Percentiles rank a stretch among this genome's conserved stretches.
Evolutionary conservation across 1,140 invertebrate genomes (phyloP).

Genomic region (Pseudomyrmex flavicornis): DNA sequence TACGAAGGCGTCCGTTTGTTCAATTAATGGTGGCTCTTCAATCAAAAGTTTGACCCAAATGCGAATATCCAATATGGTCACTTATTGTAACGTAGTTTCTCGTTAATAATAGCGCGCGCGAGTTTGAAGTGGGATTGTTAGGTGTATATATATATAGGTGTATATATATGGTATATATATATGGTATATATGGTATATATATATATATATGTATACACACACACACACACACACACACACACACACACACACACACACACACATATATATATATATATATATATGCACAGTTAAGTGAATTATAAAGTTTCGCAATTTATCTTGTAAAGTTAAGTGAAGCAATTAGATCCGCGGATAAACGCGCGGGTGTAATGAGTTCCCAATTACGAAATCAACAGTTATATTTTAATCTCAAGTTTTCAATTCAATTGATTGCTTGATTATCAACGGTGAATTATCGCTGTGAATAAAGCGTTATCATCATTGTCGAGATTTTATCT

Average conservation of each 20-base stretch:
- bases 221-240: too few relatives aligned
- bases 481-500: too few relatives aligned
- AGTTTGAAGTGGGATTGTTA: slow-evolving; percentile 4
- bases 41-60: slow-evolving; percentile 54
- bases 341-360: slow-evolving; percentile 26
- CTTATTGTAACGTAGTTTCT: slow-evolving; percentile 17
- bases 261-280: too few relatives aligned
- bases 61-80: slow-evolving; percentile 30
- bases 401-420: too few relatives aligned
- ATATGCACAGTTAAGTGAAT: slow-evolving; percentile 16
- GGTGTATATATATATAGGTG: too few relatives aligned
- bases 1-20: slow-evolving; percentile 38
- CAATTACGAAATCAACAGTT: slow-evolving; percentile 5
- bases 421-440: neutral
- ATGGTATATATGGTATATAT: too few relatives aligned
- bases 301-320: slow-evolving; percentile 44
- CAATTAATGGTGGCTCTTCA: slow-evolving; percentile 54
- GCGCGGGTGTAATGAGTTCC: neutral
- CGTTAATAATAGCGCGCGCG: slow-evolving; percentile 14
- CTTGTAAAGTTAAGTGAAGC: slow-evolving; percentile 27
- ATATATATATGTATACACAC: too few relatives aligned
- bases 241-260: too few relatives aligned
- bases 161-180: too few relatives aligned
- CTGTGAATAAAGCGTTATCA: neutral
- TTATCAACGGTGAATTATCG: too few relatives aligned